Percentiles rank a stretch among this genome's conserved stretches.
Conservation (phyloP, 2,888 invertebrate genomes). For the Pilophorus perplexus region DNA sequence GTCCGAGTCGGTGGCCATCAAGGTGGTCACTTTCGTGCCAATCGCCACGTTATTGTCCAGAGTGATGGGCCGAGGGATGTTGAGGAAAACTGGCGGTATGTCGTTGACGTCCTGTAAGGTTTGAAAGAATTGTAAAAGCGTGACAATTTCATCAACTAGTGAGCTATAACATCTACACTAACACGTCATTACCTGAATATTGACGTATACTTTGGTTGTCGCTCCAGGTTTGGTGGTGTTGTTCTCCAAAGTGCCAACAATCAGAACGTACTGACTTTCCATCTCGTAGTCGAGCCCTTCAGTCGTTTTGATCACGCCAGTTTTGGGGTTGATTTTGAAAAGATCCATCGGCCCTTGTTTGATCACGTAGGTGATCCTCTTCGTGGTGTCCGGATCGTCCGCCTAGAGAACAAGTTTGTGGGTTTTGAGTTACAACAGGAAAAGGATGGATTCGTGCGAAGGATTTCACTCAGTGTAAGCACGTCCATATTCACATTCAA, state of each 20-base stretch:
- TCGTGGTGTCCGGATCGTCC: constrained; percentile 78
- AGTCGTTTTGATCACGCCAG: constrained; percentile 74
- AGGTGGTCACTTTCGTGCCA: constrained; percentile 74
- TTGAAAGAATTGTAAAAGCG: constrained; percentile 15
- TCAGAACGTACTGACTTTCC: constrained; percentile 68
- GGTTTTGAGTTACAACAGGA: neutral
- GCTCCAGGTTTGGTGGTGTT: constrained; percentile 65
- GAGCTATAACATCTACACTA: neutral
- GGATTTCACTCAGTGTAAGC: no score
- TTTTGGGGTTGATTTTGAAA: constrained; percentile 77
- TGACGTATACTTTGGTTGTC: constrained; percentile 69
- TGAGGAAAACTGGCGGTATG: constrained; percentile 81
- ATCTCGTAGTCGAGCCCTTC: constrained; percentile 76
- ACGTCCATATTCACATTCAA: no score
- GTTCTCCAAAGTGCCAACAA: constrained; percentile 82
- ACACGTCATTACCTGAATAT: constrained; percentile 66
- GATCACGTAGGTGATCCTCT: constrained; percentile 79
- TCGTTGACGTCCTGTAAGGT: constrained; percentile 79
- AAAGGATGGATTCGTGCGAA: neutral
- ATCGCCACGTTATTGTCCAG: constrained; percentile 80
- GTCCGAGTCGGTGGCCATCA: constrained; percentile 78
- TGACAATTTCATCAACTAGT: no score
- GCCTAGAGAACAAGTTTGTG: constrained; percentile 57
- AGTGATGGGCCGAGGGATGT: constrained; percentile 76
- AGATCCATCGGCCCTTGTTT: constrained; percentile 76